Evolutionary conservation across 2,888 invertebrate genomes (phyloP).

Genomic region (Trichogramma dendrolimi): DNA sequence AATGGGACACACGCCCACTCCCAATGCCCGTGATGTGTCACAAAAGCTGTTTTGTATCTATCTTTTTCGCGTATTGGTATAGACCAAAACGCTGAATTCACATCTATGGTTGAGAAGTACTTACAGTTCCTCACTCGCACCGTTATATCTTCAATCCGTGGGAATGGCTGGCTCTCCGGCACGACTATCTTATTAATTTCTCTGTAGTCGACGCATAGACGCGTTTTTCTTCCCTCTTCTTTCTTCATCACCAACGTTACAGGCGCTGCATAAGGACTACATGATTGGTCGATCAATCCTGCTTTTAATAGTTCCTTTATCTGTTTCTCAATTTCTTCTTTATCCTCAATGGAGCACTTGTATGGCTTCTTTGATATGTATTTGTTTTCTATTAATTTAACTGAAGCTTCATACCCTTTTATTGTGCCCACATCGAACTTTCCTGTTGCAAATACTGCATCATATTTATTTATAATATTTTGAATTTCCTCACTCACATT

Average conservation of each 20-base stretch:
- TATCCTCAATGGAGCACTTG: conserved; percentile 30
- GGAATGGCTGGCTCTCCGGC: conserved; percentile 28
- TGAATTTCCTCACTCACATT: background rate
- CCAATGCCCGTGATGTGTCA: too few species aligned
- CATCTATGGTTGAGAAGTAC: too few species aligned
- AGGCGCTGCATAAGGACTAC: conserved; percentile 35
- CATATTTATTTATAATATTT: conserved; percentile 19
- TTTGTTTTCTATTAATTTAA: conserved; percentile 27
- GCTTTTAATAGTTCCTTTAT: conserved; percentile 30
- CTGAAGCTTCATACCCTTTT: conserved; percentile 23
- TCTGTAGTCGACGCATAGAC: conserved; percentile 39
- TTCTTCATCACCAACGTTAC: conserved; percentile 35
- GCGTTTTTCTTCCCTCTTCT: conserved; percentile 36
- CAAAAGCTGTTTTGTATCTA: too few species aligned
- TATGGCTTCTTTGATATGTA: conserved; percentile 26
- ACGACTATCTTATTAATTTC: conserved; percentile 33
- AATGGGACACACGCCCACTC: too few species aligned
- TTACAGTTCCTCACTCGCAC: conserved; percentile 27
- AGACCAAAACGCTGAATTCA: conserved; percentile 29
- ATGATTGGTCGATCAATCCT: conserved; percentile 33
- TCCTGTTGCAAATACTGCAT: conserved; percentile 24
- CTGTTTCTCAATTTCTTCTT: conserved; percentile 30
- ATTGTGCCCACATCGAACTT: conserved; percentile 28
- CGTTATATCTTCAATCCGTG: conserved; percentile 26
- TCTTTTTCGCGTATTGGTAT: too few species aligned